Conservation (phyloP, 2,113 vertebrate species). For the Lipophrys pholis region DNA sequence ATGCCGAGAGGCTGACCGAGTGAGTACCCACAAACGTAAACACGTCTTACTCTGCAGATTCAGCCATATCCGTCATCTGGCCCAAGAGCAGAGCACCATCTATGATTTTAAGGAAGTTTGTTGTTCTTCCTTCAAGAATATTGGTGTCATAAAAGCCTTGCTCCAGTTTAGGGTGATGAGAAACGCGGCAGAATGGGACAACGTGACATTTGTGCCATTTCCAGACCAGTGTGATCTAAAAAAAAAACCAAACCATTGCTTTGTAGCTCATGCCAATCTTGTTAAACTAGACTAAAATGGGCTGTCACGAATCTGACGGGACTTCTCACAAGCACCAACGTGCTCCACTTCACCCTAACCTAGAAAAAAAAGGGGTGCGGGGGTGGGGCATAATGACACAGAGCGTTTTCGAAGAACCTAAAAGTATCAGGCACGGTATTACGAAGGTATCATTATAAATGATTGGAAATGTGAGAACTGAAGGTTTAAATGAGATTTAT, state of each 20-base stretch:
- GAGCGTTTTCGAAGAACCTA: slow-evolving; percentile 18
- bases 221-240: slow-evolving; percentile 41
- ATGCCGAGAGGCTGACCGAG: slow-evolving; percentile 25
- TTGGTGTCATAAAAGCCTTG: slow-evolving; percentile 24
- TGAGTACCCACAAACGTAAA: not conserved
- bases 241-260: slow-evolving; percentile 39
- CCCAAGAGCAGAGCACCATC: slow-evolving; percentile 7
- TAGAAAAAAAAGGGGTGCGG: slow-evolving; percentile 43
- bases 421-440: not conserved
- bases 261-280: slow-evolving; percentile 42
- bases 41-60: not conserved
- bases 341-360: slow-evolving; percentile 60
- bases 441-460: not conserved
- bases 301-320: slow-evolving; percentile 52
- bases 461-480: not conserved
- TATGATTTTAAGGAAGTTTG: slow-evolving; percentile 27
- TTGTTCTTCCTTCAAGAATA: slow-evolving; percentile 1
- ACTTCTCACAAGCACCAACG: slow-evolving; percentile 29
- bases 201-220: slow-evolving; percentile 69
- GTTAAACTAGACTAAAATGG: slow-evolving; percentile 60
- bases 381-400: slow-evolving; percentile 4
- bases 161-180: slow-evolving; percentile 44
- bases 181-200: slow-evolving; percentile 54
- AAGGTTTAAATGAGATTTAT: not conserved
- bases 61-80: slow-evolving; percentile 10